These are phyloP conservation scores for Cerastoderma edule DNA, from an alignment of 2,888 invertebrate genomes.

Conservation along the genomic window DNA sequence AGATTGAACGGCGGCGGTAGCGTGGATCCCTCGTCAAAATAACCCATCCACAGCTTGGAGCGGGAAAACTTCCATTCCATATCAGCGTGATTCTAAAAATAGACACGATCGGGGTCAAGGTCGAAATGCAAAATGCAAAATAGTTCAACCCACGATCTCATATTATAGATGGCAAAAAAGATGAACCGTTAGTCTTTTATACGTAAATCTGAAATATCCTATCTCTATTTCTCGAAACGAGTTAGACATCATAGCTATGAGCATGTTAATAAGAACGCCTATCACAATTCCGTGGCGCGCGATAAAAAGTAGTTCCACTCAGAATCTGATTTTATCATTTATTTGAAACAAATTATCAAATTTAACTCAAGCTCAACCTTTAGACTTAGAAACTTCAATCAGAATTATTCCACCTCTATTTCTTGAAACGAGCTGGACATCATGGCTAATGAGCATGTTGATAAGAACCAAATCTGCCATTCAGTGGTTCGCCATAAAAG, in stretches of 20 bases:
- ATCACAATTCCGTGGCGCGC: conserved; percentile 85
- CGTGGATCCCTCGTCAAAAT: conserved; percentile 86
- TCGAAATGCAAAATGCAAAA: conserved; percentile 84
- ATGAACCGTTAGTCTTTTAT: too few relatives aligned
- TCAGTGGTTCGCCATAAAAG: conserved; percentile 84
- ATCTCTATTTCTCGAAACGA: conserved; percentile 85
- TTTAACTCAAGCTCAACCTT: too few relatives aligned
- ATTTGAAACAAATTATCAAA: too few relatives aligned
- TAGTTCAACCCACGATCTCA: too few relatives aligned
- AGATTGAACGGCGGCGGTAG: conserved; percentile 86
- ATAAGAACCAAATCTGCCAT: conserved; percentile 85
- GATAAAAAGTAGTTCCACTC: conserved; percentile 84
- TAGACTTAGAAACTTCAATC: too few relatives aligned
- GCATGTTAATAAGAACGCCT: conserved; percentile 85
- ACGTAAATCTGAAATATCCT: too few relatives aligned
- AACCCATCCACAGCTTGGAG: conserved; percentile 86
- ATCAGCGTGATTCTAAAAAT: conserved; percentile 85
- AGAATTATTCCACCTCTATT: conserved; percentile 85
- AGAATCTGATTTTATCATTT: too few relatives aligned
- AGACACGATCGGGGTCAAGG: too few relatives aligned
- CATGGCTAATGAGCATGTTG: conserved; percentile 85
- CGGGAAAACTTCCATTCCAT: conserved; percentile 87
- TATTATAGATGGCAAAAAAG: too few relatives aligned
- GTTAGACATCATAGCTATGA: conserved; percentile 85
- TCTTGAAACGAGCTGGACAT: conserved; percentile 85